These are phyloP conservation scores for Uropetala carovei DNA, from an alignment of 2,888 invertebrate genomes.

Conservation along the genomic window DNA sequence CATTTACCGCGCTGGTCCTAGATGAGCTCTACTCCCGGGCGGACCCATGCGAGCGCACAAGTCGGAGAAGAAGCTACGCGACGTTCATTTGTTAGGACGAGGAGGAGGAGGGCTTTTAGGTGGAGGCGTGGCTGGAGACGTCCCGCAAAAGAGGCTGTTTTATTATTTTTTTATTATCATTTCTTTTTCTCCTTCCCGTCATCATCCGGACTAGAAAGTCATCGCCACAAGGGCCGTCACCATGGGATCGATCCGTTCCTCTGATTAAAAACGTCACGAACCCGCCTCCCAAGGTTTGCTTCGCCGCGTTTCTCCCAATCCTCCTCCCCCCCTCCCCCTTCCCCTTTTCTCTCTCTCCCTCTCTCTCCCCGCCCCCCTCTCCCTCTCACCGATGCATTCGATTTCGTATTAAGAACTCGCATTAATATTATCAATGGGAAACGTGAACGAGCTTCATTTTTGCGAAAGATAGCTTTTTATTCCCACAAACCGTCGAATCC, in stretches of 20 bases:
- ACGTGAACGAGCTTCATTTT: background rate
- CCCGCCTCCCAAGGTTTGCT: too few relatives aligned
- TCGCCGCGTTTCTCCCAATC: too few relatives aligned
- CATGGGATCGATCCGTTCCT: background rate
- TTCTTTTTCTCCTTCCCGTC: background rate
- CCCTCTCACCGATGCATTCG: background rate
- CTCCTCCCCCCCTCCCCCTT: too few relatives aligned
- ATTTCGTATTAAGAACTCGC: background rate
- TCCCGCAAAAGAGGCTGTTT: background rate
- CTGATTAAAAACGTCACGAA: background rate
- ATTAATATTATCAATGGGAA: constrained; percentile 1
- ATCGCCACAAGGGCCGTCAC: background rate
- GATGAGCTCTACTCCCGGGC: background rate
- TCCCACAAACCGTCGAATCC: too few relatives aligned
- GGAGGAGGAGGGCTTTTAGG: background rate
- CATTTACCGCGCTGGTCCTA: background rate
- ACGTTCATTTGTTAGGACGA: background rate
- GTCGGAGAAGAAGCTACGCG: background rate
- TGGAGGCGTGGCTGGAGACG: background rate
- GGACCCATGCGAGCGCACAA: background rate
- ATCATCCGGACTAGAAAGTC: background rate
- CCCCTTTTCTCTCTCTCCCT: too few relatives aligned
- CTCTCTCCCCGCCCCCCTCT: too few relatives aligned
- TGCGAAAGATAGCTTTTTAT: background rate
- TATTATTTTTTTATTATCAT: background rate